Percentiles rank a stretch among this genome's conserved stretches.
These are phyloP conservation scores for Heliconius nattereri DNA, from an alignment of 1,140 invertebrate genomes.

Conservation along the genomic window DNA sequence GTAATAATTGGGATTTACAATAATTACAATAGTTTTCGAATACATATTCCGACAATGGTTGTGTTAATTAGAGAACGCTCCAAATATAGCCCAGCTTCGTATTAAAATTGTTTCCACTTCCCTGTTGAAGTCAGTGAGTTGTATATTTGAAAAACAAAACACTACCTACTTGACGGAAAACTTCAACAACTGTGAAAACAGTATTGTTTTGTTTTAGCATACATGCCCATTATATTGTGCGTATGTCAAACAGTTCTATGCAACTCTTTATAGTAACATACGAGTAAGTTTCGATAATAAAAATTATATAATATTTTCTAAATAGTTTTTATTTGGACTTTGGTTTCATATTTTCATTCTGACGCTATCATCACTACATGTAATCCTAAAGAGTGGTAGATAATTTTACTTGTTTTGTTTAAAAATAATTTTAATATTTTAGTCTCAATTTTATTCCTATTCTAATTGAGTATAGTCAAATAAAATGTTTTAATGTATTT, in stretches of 20 bases:
- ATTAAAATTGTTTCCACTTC: constrained; percentile 22
- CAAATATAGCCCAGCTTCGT: background rate
- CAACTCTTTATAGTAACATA: background rate
- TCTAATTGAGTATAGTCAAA: too few species aligned
- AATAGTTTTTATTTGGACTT: too few species aligned
- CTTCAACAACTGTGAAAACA: constrained; percentile 55
- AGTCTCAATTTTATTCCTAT: too few species aligned
- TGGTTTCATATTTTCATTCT: too few species aligned
- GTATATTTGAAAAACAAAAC: constrained; percentile 65
- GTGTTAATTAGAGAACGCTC: background rate
- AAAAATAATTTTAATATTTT: too few species aligned
- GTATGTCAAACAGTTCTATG: background rate
- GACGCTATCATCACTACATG: too few species aligned
- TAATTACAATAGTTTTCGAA: background rate
- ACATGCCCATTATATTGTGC: constrained; percentile 14
- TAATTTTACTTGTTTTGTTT: too few species aligned
- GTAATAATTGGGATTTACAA: background rate
- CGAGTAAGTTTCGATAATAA: background rate
- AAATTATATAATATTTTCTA: too few species aligned
- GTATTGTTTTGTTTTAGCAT: constrained; percentile 43
- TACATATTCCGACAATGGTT: background rate
- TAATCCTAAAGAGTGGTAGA: too few species aligned
- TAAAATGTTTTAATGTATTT: too few species aligned
- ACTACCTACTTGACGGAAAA: constrained; percentile 67
- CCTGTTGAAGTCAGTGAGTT: constrained; percentile 12